Base-by-base conservation (phyloP, 37 sponge, comb jelly and placozoan species). In the Diacarnus erythraeanus region DNA sequence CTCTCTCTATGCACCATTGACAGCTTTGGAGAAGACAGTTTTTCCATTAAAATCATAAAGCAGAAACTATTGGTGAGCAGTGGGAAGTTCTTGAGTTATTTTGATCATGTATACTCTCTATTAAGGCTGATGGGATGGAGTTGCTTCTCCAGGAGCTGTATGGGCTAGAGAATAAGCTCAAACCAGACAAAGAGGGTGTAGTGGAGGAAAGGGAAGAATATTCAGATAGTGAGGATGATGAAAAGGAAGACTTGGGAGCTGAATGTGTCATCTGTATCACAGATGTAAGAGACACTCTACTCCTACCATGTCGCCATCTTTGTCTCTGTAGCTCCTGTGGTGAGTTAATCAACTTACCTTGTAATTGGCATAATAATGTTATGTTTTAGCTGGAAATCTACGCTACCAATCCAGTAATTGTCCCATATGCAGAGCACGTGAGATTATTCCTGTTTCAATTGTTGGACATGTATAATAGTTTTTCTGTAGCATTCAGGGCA, bases 251-350 rank as follows among this genome's bases (percentile, higher is more conserved):
- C 25, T 59, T 84, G 58, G 88, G 92, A 20, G 83, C 83, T 0
- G 95, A 94, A 71, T 94, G 95, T 84, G 89, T 91, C 42, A 81
- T 94, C 9, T 94, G 95, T 71, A 86, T 91, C 77, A 87, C 83
- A 37, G 92, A 90, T 39, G 57, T 68, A 18, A 63, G 87, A 29
- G 92, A 94, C 71, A 94, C 95, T 2, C 30, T 94, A 17, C 78
- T 94, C 31, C 75, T 94, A 43, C 95, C 95, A 38, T 94, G 95
- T 59, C 71, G 92, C 38, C 95, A 94, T 78, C 87, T 91, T 60
- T 91, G 95, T 81, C 65, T 94, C 41, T 94, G 95, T 42, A 42
- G 42, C 37, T 44, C 57, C 30, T 94, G 95, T 81, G 95, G 93
- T 92, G 71, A 71, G 90, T 70, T 31, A 12, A 25, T 10, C 29